These are phyloP conservation scores for Syngnathus scovelli DNA, from an alignment of 2,113 vertebrate species.

Conservation along the genomic window DNA sequence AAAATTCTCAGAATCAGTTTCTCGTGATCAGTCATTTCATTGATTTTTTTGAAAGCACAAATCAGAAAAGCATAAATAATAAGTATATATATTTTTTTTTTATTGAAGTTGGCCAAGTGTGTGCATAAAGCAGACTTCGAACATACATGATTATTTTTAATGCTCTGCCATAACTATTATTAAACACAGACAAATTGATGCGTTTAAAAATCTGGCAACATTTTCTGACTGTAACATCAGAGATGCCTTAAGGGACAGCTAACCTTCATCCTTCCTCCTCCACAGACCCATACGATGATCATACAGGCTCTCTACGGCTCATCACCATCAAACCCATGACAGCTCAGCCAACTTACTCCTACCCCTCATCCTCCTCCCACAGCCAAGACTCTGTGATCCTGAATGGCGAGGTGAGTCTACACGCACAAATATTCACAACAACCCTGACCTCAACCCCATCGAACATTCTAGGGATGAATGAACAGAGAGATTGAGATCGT, in stretches of 20 bases:
- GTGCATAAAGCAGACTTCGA: neutral
- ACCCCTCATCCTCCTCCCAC: conserved; percentile 79
- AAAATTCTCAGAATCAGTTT: neutral
- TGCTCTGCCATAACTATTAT: neutral
- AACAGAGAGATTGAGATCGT: neutral
- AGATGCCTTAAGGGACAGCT: conserved; percentile 10
- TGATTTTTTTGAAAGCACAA: too few species aligned
- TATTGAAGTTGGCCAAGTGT: neutral
- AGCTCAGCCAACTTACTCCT: conserved; percentile 77
- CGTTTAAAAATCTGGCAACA: neutral
- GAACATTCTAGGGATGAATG: neutral
- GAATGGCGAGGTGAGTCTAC: conserved; percentile 85
- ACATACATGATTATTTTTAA: neutral
- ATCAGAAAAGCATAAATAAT: too few species aligned
- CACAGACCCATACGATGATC: conserved; percentile 85
- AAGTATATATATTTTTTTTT: too few species aligned
- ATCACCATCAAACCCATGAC: conserved; percentile 88
- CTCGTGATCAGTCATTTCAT: too few species aligned
- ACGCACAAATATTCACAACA: neutral
- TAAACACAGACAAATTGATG: neutral
- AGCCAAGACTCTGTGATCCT: conserved; percentile 85
- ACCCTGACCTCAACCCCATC: neutral
- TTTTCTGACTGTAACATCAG: neutral
- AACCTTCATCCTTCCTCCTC: conserved; percentile 48
- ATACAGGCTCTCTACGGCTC: conserved; percentile 89